Evolutionary conservation across 2,797 vertebrate genomes (phyloP).

Genomic region (Zenarchopterus dispar): DNA sequence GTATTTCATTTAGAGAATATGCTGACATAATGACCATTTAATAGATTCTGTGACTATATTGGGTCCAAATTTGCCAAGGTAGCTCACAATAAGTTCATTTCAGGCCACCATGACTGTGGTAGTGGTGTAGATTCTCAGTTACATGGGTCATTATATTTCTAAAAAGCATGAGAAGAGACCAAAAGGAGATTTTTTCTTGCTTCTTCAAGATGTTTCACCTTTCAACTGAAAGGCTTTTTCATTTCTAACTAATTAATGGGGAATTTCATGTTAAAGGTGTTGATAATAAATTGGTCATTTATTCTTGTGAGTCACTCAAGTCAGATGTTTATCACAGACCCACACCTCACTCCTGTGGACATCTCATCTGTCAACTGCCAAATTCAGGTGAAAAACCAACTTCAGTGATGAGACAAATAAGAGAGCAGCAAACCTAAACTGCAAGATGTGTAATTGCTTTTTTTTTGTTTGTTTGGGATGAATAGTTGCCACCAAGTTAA

Average conservation of each 20-base stretch:
- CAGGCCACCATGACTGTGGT: constrained; percentile 9
- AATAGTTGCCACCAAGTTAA: neutral
- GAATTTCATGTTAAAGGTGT: no score
- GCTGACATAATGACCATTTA: constrained; percentile 31
- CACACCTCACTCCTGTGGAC: no score
- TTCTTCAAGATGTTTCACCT: no score
- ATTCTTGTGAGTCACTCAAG: no score
- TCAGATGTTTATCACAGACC: no score
- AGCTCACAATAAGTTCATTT: constrained; percentile 45
- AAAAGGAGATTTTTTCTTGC: no score
- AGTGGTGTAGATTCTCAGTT: no score
- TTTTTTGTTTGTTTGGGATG: neutral
- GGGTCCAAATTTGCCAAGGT: constrained; percentile 47
- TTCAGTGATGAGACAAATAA: constrained; percentile 3
- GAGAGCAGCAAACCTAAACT: neutral
- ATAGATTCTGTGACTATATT: constrained; percentile 56
- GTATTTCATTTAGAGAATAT: constrained; percentile 35
- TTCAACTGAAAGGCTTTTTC: no score
- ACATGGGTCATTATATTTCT: no score
- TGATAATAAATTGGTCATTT: no score
- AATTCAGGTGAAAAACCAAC: constrained; percentile 14
- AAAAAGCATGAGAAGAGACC: no score
- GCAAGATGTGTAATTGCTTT: neutral
- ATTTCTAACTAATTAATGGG: no score
- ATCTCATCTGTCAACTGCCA: constrained; percentile 23